A percentile compares a stretch with the other conserved stretches of the same genome.
Conservation (phyloP, 2,113 vertebrate species). For the Oryzias curvinotus region DNA sequence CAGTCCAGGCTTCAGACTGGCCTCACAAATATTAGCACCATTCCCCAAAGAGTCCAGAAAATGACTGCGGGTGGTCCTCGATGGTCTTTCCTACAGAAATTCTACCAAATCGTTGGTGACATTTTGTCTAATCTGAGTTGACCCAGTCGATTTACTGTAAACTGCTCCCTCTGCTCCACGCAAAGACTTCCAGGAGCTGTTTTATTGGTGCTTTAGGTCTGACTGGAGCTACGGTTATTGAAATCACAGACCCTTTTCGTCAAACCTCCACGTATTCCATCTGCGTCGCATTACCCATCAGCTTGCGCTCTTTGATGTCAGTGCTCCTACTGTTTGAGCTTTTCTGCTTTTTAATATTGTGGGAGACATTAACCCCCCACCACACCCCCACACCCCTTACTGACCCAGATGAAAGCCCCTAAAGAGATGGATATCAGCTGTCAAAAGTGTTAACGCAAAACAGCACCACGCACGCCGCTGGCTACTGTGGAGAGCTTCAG, state of each 20-base stretch:
- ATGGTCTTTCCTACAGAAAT: slow-evolving; percentile 9
- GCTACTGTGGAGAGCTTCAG: slow-evolving; percentile 8
- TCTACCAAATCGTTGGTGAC: slow-evolving; percentile 14
- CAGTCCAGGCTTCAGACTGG: slow-evolving; percentile 7
- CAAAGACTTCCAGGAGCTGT: slow-evolving; percentile 4
- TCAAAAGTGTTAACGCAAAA: slow-evolving; percentile 27
- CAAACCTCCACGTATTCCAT: slow-evolving; percentile 22
- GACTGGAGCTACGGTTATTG: slow-evolving; percentile 11
- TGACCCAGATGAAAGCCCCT: background rate
- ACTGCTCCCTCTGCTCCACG: slow-evolving; percentile 11
- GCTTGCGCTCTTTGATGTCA: slow-evolving; percentile 8
- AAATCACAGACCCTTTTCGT: slow-evolving; percentile 9
- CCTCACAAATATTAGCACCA: slow-evolving; percentile 26
- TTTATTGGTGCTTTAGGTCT: slow-evolving; percentile 9
- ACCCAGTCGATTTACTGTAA: slow-evolving; percentile 19
- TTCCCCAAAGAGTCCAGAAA: slow-evolving; percentile 10
- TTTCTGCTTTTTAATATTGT: slow-evolving; percentile 13
- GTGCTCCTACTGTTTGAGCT: slow-evolving; percentile 14
- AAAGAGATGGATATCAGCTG: slow-evolving; percentile 30
- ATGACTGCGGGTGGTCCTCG: slow-evolving; percentile 7
- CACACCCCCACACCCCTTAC: background rate
- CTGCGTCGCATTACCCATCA: slow-evolving; percentile 34
- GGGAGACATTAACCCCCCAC: slow-evolving; percentile 12
- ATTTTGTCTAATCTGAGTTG: slow-evolving; percentile 26
- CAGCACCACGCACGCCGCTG: slow-evolving; percentile 4